phyloP scores from a whole-genome alignment of 2,888 invertebrate species.

The Hypena proboscidalis region DNA sequence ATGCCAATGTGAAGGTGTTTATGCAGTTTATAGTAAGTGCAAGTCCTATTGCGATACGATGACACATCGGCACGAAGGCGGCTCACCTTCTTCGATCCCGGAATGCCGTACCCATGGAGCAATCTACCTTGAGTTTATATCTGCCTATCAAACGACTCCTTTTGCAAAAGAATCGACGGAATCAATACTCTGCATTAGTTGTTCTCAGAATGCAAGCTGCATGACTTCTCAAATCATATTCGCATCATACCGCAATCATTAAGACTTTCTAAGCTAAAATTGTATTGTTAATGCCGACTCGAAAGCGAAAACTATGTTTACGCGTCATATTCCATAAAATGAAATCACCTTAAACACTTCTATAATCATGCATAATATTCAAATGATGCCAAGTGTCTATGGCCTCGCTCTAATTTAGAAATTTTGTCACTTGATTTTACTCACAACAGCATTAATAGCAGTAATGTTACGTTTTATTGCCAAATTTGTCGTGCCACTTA shows the following conservation, averaged over 20 bases:
- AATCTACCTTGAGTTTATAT: slow-evolving; percentile 44
- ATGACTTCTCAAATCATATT: slow-evolving; percentile 14
- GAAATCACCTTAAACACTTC: slow-evolving; percentile 8
- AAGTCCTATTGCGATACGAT: slow-evolving; percentile 37
- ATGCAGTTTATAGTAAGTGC: slow-evolving; percentile 22
- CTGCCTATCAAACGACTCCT: slow-evolving; percentile 43
- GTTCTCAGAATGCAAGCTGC: slow-evolving; percentile 6
- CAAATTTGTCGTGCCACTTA: slow-evolving; percentile 19
- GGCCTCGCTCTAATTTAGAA: slow-evolving; percentile 52
- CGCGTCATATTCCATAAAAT: slow-evolving; percentile 12
- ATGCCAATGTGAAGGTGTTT: slow-evolving; percentile 38
- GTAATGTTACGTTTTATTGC: slow-evolving; percentile 18
- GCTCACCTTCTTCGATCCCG: slow-evolving; percentile 55
- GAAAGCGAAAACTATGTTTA: slow-evolving; percentile 17
- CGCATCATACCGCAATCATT: slow-evolving; percentile 14
- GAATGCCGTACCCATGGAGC: slow-evolving; percentile 45
- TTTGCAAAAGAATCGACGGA: slow-evolving; percentile 14
- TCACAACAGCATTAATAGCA: neutral
- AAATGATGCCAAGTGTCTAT: slow-evolving; percentile 19
- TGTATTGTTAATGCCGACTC: slow-evolving; percentile 37
- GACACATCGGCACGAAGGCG: slow-evolving; percentile 46
- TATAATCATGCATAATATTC: slow-evolving; percentile 17
- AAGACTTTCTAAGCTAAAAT: slow-evolving; percentile 25
- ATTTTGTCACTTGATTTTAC: slow-evolving; percentile 27
- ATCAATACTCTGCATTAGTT: slow-evolving; percentile 7